A percentile compares a stretch with the other conserved stretches of the same genome.
Conservation (phyloP, 1,140 invertebrate species). For the Drosophila sucinea region DNA sequence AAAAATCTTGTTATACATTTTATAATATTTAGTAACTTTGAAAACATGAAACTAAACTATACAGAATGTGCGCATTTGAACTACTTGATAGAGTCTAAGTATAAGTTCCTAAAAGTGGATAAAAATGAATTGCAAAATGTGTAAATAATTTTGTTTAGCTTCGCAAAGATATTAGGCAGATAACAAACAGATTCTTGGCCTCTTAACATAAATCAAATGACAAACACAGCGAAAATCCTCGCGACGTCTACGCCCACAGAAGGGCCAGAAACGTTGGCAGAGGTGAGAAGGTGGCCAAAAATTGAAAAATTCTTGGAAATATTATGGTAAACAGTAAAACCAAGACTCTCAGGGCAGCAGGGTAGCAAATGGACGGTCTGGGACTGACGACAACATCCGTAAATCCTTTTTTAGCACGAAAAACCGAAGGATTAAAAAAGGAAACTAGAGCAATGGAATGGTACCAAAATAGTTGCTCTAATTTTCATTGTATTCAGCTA, state of each 20-base stretch:
- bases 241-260: conserved; percentile 39
- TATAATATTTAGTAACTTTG: background rate
- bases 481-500: conserved; percentile 71
- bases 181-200: background rate
- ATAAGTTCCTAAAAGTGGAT: too few relatives aligned
- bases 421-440: conserved; percentile 81
- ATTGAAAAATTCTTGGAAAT: conserved; percentile 61
- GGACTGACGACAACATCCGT: conserved; percentile 52
- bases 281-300: conserved; percentile 9
- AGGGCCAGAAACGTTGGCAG: background rate
- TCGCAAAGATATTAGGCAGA: background rate
- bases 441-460: conserved; percentile 66
- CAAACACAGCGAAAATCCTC: conserved; percentile 7
- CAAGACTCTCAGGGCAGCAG: background rate
- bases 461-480: conserved; percentile 70
- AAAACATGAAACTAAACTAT: too few relatives aligned
- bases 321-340: conserved; percentile 57
- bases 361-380: background rate
- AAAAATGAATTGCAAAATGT: too few relatives aligned
- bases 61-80: too few relatives aligned
- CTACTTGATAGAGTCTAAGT: too few relatives aligned
- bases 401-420: conserved; percentile 79
- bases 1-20: background rate
- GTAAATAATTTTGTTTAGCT: background rate
- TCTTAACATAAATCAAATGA: conserved; percentile 46